A percentile compares a stretch with the other conserved stretches of the same genome.
These are phyloP conservation scores for Toxotes lorentzi DNA, from an alignment of 2,797 vertebrate genomes.

Conservation along the genomic window DNA sequence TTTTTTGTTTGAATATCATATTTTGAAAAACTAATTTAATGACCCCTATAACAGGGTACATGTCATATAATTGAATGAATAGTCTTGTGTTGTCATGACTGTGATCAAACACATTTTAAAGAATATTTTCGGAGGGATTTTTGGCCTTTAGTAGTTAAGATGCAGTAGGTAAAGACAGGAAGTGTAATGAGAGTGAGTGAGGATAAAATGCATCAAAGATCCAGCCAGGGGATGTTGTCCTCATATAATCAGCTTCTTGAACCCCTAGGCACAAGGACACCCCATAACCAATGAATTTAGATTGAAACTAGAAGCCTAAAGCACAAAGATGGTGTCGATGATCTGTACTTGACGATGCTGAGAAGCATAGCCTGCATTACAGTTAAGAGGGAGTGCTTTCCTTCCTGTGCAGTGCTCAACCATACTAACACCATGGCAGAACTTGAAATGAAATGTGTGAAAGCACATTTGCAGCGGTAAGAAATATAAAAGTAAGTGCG, in stretches of 20 bases:
- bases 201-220: neutral
- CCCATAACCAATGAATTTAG: neutral
- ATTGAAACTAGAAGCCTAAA: conserved; percentile 13
- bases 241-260: neutral
- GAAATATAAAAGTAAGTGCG: conserved; percentile 30
- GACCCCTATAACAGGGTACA: no score
- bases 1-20: neutral
- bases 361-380: conserved; percentile 24
- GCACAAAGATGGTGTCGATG: neutral
- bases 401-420: conserved; percentile 41
- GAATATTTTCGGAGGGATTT: neutral
- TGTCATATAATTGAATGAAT: no score
- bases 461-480: conserved; percentile 41
- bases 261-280: neutral
- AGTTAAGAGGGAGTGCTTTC: neutral
- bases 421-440: conserved; percentile 39
- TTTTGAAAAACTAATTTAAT: neutral
- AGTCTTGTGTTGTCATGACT: no score
- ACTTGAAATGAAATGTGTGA: conserved; percentile 55
- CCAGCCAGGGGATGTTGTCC: neutral
- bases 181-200: no score
- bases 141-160: neutral
- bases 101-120: no score
- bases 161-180: neutral
- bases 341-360: conserved; percentile 8